These are phyloP conservation scores for Heliocidaris tuberculata DNA, from an alignment of 35 echinoderm and acorn worm genomes.

Conservation along the genomic window DNA sequence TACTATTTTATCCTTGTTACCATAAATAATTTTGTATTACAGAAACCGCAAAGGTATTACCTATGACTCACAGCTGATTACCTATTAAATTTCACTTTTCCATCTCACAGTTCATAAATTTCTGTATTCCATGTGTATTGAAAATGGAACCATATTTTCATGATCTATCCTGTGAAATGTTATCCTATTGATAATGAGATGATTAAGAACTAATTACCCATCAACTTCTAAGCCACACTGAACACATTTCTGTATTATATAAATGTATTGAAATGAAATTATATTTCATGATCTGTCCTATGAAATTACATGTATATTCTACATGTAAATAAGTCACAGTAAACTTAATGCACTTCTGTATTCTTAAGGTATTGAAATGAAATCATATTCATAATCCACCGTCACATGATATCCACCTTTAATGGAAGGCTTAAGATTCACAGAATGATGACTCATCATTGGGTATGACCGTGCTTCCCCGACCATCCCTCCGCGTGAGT, in stretches of 20 bases:
- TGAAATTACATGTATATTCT: not conserved
- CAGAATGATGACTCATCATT: not conserved
- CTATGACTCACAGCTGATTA: not conserved
- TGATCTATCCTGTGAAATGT: not conserved
- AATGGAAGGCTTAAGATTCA: not conserved
- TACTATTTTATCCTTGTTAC: not conserved
- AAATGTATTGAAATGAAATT: not conserved
- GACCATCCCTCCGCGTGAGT: not conserved
- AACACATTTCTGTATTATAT: not conserved
- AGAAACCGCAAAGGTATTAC: not conserved
- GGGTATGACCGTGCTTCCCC: constrained; percentile 13
- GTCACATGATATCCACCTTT: not conserved
- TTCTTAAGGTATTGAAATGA: not conserved
- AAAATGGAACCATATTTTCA: too few species aligned
- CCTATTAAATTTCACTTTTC: not conserved
- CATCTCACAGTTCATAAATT: not conserved
- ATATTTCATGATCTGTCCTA: not conserved
- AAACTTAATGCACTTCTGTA: too few species aligned
- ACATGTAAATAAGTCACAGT: not conserved
- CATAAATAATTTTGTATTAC: not conserved
- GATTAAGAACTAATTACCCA: not conserved
- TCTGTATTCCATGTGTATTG: not conserved
- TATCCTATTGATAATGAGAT: not conserved
- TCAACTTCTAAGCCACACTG: not conserved
- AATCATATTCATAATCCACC: not conserved